phyloP scores from a whole-genome alignment of 1,140 invertebrate genomes.

The Caenorhabditis elegans region DNA sequence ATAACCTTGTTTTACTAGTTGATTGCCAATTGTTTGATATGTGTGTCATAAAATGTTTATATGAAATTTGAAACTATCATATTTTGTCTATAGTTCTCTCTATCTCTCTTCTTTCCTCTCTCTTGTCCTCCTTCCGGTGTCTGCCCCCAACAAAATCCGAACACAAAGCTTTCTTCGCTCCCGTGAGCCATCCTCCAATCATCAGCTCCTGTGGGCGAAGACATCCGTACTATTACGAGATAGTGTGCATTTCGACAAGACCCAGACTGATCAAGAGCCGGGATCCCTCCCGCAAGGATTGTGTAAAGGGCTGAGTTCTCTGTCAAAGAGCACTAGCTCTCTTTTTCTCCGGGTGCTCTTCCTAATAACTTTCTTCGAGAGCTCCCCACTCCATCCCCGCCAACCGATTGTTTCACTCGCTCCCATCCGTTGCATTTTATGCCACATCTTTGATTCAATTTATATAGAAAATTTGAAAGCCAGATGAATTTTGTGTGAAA shows the following conservation, averaged over 20 bases:
- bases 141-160: background rate
- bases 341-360: background rate
- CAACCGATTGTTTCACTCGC: slow-evolving; percentile 5
- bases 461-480: background rate
- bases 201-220: too few relatives aligned
- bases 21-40: too few relatives aligned
- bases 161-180: too few relatives aligned
- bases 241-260: background rate
- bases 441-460: background rate
- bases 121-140: background rate
- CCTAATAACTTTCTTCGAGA: slow-evolving; percentile 6
- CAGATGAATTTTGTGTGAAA: too few relatives aligned
- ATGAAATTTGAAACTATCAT: background rate
- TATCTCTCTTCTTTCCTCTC: background rate
- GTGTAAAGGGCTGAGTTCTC: slow-evolving; percentile 9
- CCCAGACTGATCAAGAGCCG: background rate
- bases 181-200: background rate
- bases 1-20: too few relatives aligned
- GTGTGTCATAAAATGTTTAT: background rate
- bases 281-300: background rate
- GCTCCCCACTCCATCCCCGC: background rate
- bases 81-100: background rate
- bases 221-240: too few relatives aligned
- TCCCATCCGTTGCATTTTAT: background rate
- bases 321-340: slow-evolving; percentile 14